phyloP scores from a whole-genome alignment of 1,140 invertebrate species.

The Brachionus rubens region DNA sequence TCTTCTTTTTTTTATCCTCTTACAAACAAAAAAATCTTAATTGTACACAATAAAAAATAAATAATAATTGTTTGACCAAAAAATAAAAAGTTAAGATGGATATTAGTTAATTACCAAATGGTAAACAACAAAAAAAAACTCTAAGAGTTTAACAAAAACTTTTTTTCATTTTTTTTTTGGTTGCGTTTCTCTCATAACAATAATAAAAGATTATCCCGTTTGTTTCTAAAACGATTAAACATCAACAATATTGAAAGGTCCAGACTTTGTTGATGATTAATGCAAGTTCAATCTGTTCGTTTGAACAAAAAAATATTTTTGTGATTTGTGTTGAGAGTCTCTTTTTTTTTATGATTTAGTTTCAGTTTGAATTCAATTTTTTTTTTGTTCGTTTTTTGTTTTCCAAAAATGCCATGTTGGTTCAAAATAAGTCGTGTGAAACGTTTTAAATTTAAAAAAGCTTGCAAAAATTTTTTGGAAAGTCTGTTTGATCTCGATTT shows the following conservation, averaged over 20 bases:
- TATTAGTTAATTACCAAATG: conserved; percentile 15
- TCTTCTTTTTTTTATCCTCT: not conserved
- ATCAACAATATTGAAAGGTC: not conserved
- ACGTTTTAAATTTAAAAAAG: conserved; percentile 37
- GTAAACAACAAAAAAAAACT: conserved; percentile 14
- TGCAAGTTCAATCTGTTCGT: conserved; percentile 33
- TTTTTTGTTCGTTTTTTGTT: not conserved
- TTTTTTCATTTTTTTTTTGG: not conserved
- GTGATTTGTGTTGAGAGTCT: not conserved
- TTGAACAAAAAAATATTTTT: not conserved
- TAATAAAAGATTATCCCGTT: conserved; percentile 38
- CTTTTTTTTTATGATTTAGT: not conserved
- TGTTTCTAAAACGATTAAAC: conserved; percentile 2
- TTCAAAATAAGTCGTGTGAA: conserved; percentile 25
- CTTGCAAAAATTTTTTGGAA: conserved; percentile 11
- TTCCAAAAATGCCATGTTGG: conserved; percentile 21
- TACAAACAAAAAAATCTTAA: not conserved
- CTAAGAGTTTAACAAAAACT: not conserved
- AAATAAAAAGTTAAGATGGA: not conserved
- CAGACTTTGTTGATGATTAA: conserved; percentile 21
- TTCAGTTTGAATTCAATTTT: not conserved
- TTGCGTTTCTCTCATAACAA: conserved; percentile 18
- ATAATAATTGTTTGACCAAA: conserved; percentile 18
- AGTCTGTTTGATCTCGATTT: conserved; percentile 8
- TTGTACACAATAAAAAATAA: not conserved